phyloP scores from a whole-genome alignment of 92 coral and sea anemone species.

The Epizoanthus illoricatus region DNA sequence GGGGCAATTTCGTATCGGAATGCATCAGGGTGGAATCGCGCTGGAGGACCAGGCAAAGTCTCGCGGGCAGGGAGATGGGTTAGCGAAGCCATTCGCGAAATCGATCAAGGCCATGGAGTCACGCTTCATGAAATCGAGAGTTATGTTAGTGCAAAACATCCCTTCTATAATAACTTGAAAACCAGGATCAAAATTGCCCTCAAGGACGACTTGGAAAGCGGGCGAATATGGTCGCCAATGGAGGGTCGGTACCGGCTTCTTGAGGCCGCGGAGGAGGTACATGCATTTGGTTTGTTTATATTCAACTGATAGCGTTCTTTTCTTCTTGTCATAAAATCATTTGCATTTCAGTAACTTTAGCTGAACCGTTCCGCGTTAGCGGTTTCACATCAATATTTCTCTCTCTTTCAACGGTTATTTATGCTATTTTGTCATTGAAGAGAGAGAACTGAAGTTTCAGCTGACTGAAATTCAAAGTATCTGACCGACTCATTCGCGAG shows the following conservation, averaged over 20 bases:
- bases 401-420: neutral
- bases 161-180: conserved; percentile 90
- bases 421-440: neutral
- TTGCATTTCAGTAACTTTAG: neutral
- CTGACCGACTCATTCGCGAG: too few relatives aligned
- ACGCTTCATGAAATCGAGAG: conserved; percentile 86
- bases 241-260: conserved; percentile 91
- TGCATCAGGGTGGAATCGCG: conserved; percentile 86
- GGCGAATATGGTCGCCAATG: conserved; percentile 84
- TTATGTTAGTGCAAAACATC: conserved; percentile 84
- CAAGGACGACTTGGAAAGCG: conserved; percentile 89
- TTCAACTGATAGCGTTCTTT: neutral
- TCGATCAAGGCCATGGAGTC: conserved; percentile 93
- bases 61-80: conserved; percentile 97
- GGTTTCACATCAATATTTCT: neutral
- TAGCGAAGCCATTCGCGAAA: conserved; percentile 93
- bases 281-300: neutral
- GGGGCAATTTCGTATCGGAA: conserved; percentile 98
- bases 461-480: neutral
- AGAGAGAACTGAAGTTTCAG: neutral
- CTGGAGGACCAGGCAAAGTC: conserved; percentile 79
- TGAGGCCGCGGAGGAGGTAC: conserved; percentile 83
- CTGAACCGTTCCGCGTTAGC: neutral
- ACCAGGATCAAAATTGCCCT: conserved; percentile 90
- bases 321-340: neutral